Evolutionary conservation across 30 jellyfish, hydroid and myxozoan genomes (phyloP).

Genomic region (Hydractinia echinata): DNA sequence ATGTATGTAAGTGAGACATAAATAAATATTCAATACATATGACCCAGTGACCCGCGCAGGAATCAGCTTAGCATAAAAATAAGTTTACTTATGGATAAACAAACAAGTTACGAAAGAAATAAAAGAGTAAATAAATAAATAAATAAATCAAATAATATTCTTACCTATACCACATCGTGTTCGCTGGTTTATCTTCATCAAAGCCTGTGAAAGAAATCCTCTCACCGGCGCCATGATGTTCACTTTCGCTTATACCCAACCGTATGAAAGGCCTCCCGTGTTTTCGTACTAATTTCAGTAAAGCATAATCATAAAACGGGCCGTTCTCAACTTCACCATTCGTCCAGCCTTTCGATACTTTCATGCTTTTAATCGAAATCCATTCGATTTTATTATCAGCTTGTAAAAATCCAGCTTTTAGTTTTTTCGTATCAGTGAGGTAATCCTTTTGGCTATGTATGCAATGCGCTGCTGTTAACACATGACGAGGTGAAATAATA

Average conservation of each 20-base stretch:
- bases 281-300: conserved; percentile 49
- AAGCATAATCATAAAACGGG: conserved; percentile 91
- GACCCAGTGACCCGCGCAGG: no score
- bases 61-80: no score
- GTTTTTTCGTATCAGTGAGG: conserved; percentile 61
- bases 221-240: conserved; percentile 82
- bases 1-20: no score
- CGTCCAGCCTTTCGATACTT: conserved; percentile 97
- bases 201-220: conserved; percentile 88
- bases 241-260: conserved; percentile 74
- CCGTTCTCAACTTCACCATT: conserved; percentile 78
- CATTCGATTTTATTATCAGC: conserved; percentile 42
- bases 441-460: conserved; percentile 94
- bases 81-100: no score
- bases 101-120: not conserved
- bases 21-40: no score
- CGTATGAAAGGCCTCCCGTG: conserved; percentile 82
- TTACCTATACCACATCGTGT: conserved; percentile 96
- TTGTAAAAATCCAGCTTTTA: conserved; percentile 72
- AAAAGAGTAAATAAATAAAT: not conserved
- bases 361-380: conserved; percentile 64
- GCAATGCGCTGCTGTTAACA: conserved; percentile 99
- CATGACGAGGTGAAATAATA: conserved; percentile 94
- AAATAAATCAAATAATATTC: conserved; percentile 4
- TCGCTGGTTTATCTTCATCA: conserved; percentile 96